These are phyloP conservation scores for Pipra filicauda DNA, from an alignment of 2,113 vertebrate species.

Conservation along the genomic window DNA sequence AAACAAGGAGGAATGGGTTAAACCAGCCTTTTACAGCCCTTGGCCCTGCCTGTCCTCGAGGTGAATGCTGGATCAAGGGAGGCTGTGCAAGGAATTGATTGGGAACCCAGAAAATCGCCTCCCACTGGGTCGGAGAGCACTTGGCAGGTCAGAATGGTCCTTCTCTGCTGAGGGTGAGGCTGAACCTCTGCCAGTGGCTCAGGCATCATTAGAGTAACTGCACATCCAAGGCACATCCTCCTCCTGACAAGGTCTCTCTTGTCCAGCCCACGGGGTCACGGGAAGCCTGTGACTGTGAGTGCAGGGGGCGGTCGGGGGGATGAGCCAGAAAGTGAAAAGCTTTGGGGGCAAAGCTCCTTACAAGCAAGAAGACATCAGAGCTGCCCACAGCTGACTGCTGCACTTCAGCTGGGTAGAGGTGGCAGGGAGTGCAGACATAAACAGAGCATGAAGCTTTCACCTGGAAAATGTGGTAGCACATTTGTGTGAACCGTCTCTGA, in stretches of 20 bases:
- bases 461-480: not conserved
- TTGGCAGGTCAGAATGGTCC: not conserved
- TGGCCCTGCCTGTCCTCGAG: not conserved
- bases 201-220: not conserved
- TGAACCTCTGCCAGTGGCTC: rapidly evolving
- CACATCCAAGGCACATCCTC: not conserved
- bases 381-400: not conserved
- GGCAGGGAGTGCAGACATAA: rapidly evolving
- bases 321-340: rapidly evolving
- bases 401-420: not conserved
- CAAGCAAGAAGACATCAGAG: not conserved
- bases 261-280: not conserved
- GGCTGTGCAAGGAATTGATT: not conserved
- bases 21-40: not conserved
- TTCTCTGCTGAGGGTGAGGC: not conserved
- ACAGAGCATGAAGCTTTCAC: not conserved
- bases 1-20: not conserved
- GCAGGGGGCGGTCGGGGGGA: not conserved
- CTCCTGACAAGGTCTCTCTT: not conserved
- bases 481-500: rapidly evolving
- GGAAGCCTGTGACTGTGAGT: not conserved
- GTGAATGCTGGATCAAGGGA: not conserved
- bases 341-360: not conserved
- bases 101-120: not conserved
- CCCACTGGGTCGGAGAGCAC: not conserved